Conservation (phyloP, 2,113 vertebrate genomes). For the Atrichornis clamosus region DNA sequence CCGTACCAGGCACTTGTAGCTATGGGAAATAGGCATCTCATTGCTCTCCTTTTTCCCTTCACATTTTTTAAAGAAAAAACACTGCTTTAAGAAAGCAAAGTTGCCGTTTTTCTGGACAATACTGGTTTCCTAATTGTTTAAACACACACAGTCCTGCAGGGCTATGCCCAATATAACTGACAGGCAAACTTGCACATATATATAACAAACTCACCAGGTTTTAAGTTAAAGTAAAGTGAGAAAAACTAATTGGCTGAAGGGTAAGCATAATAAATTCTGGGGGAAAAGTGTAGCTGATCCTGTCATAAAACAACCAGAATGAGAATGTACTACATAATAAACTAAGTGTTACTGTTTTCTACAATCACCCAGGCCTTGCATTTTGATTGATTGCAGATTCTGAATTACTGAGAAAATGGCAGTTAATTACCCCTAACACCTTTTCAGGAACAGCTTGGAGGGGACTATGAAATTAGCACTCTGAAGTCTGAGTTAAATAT, state of each 20-base stretch:
- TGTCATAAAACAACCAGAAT: slow-evolving; percentile 65
- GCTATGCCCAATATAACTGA: slow-evolving; percentile 36
- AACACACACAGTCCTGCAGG: slow-evolving; percentile 10
- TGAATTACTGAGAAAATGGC: slow-evolving; percentile 72
- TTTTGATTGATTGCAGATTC: slow-evolving; percentile 80
- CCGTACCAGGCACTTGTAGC: background rate
- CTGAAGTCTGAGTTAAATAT: slow-evolving; percentile 62
- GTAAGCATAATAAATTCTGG: slow-evolving; percentile 68
- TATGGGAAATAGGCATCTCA: background rate
- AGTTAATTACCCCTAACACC: slow-evolving; percentile 78
- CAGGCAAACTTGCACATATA: slow-evolving; percentile 24
- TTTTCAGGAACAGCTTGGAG: slow-evolving; percentile 66
- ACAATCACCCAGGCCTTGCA: slow-evolving; percentile 30
- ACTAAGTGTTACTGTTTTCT: slow-evolving; percentile 71
- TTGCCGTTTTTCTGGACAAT: slow-evolving; percentile 12
- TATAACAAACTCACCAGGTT: slow-evolving; percentile 64
- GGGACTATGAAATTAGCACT: slow-evolving; percentile 71
- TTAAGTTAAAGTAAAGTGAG: slow-evolving; percentile 62
- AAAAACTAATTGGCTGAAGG: slow-evolving; percentile 68
- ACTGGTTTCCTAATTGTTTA: slow-evolving; percentile 28
- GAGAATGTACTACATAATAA: slow-evolving; percentile 74
- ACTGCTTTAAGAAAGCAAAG: background rate
- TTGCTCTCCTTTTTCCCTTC: background rate
- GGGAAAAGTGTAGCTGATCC: slow-evolving; percentile 50
- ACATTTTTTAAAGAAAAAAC: background rate